Evolutionary conservation across 92 coral and sea anemone species (phyloP).

Genomic region (Phenganax marumi): DNA sequence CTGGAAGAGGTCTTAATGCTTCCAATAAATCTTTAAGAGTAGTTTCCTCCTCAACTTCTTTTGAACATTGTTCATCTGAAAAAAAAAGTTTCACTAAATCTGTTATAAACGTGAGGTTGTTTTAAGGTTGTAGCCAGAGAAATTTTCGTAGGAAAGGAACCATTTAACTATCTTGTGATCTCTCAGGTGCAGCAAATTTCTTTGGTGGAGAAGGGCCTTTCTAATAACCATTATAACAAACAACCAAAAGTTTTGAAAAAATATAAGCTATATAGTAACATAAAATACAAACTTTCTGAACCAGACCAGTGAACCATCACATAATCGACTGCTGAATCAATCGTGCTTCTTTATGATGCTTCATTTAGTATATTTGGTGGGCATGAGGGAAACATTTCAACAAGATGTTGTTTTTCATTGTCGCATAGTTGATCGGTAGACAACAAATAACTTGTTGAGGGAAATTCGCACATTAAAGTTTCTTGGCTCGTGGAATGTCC

Average conservation of each 20-base stretch:
- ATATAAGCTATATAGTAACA: background rate
- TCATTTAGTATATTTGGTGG: background rate
- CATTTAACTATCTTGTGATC: background rate
- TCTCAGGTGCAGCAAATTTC: background rate
- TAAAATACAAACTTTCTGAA: slow-evolving; percentile 7
- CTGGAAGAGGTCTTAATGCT: too few species aligned
- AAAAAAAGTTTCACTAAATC: too few species aligned
- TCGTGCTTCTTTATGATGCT: slow-evolving; percentile 13
- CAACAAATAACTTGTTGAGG: too few species aligned
- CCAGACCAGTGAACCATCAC: slow-evolving; percentile 2
- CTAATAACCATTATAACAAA: background rate
- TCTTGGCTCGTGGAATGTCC: background rate
- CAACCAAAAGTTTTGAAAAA: background rate
- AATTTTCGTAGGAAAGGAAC: too few species aligned
- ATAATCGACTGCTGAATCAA: slow-evolving; percentile 3
- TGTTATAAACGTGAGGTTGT: too few species aligned
- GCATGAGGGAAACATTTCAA: background rate
- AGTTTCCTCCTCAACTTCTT: background rate
- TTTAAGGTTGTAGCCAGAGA: too few species aligned
- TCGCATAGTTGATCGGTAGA: background rate
- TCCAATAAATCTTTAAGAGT: too few species aligned
- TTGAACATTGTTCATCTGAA: background rate
- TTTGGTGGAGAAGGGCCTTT: background rate
- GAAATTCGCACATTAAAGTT: background rate
- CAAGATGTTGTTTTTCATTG: slow-evolving; percentile 1